Conservation (phyloP, 2,797 vertebrate genomes). For the Cossypha heuglini region DNA sequence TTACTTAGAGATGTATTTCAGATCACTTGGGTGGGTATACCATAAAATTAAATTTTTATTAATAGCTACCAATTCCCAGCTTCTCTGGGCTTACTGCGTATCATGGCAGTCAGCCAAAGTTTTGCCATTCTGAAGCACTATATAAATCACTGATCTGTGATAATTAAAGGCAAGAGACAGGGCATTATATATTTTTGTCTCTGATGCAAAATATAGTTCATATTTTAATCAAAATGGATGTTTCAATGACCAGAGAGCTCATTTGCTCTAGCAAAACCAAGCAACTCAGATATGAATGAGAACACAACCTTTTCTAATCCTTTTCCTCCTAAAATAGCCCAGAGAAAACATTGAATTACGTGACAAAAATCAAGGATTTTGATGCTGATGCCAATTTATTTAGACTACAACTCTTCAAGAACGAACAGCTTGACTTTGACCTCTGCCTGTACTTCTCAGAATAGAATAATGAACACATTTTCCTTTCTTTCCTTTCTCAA, state of each 20-base stretch:
- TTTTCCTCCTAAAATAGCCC: slow-evolving; percentile 3
- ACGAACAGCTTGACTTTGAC: slow-evolving; percentile 3
- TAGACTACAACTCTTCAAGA: not conserved
- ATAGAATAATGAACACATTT: not conserved
- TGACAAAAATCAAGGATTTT: not conserved
- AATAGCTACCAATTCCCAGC: slow-evolving; percentile 14
- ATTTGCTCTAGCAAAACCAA: not conserved
- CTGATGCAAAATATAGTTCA: not conserved
- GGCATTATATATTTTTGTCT: not conserved
- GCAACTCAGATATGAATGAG: not conserved
- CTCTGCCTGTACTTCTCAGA: not conserved
- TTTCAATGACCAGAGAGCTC: not conserved
- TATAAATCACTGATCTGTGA: slow-evolving; percentile 38
- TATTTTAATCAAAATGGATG: not conserved
- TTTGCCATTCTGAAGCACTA: slow-evolving; percentile 21
- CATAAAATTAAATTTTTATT: slow-evolving; percentile 9
- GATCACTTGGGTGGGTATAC: not conserved
- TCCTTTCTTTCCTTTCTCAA: not conserved
- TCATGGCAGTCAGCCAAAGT: slow-evolving; percentile 16
- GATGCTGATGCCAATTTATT: not conserved
- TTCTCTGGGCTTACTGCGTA: not conserved
- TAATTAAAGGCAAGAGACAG: slow-evolving; percentile 41
- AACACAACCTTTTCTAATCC: slow-evolving; percentile 4
- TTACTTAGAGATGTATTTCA: not conserved
- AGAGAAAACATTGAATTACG: not conserved